Conservation (phyloP, 30 jellyfish, hydroid and myxozoan genomes). For the Sanderia malayensis region DNA sequence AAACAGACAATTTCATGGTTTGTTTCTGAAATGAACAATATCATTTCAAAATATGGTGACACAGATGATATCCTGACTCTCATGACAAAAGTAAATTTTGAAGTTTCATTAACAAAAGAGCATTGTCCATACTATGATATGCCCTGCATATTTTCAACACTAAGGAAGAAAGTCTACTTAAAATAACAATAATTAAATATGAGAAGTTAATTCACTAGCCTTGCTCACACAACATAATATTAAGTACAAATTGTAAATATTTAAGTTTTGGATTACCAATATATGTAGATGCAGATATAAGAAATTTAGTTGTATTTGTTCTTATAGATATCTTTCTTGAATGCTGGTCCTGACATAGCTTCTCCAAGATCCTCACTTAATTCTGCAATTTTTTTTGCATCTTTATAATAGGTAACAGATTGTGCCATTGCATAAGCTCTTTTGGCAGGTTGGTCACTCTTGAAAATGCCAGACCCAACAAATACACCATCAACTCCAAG, state of each 20-base stretch:
- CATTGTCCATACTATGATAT: slow-evolving; percentile 12
- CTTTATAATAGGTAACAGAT: slow-evolving; percentile 82
- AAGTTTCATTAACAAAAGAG: slow-evolving; percentile 35
- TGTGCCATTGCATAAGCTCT: slow-evolving; percentile 96
- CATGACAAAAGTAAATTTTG: slow-evolving; percentile 46
- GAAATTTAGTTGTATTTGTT: slow-evolving; percentile 37
- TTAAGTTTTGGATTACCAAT: too few relatives aligned
- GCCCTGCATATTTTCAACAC: slow-evolving; percentile 45
- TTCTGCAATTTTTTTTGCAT: slow-evolving; percentile 81
- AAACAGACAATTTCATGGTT: slow-evolving; percentile 51
- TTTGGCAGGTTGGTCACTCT: slow-evolving; percentile 84
- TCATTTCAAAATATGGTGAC: slow-evolving; percentile 25
- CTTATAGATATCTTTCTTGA: slow-evolving; percentile 44
- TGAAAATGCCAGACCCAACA: slow-evolving; percentile 98
- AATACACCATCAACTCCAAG: slow-evolving; percentile 96
- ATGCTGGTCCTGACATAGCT: slow-evolving; percentile 93
- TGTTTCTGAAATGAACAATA: slow-evolving; percentile 31
- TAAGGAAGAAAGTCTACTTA: slow-evolving; percentile 24
- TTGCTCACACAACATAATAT: too few relatives aligned
- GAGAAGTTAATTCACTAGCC: too few relatives aligned
- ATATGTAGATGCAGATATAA: too few relatives aligned
- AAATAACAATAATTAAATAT: too few relatives aligned
- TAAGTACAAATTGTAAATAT: too few relatives aligned
- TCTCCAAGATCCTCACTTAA: slow-evolving; percentile 93
- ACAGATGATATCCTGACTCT: slow-evolving; percentile 52